Percentiles rank a stretch among this genome's conserved stretches.
Conservation (phyloP, 2,888 invertebrate species). For the Abrostola triplasia region DNA sequence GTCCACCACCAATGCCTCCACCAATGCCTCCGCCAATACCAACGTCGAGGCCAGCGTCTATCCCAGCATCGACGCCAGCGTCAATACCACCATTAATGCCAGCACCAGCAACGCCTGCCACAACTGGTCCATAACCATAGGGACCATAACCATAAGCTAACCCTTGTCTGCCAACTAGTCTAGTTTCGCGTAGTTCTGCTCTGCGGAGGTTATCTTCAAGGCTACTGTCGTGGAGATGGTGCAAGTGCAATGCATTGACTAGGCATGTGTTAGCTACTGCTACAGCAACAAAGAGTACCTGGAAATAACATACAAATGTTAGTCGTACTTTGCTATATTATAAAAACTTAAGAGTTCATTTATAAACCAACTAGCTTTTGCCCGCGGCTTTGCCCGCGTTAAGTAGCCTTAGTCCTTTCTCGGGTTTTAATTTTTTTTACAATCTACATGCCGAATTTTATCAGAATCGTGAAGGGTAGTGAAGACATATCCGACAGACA, state of each 20-base stretch:
- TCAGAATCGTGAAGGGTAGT: too few species aligned
- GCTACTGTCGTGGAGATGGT: too few species aligned
- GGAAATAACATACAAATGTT: background rate
- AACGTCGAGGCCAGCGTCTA: background rate
- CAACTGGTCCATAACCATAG: background rate
- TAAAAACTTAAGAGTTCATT: too few species aligned
- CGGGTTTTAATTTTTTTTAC: too few species aligned
- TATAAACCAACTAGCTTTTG: too few species aligned
- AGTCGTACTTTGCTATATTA: background rate
- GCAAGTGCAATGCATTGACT: background rate
- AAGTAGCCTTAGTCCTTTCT: too few species aligned
- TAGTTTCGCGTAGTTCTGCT: background rate
- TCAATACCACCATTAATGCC: background rate
- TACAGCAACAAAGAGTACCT: conserved; percentile 6
- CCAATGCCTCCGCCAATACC: background rate
- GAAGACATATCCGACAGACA: too few species aligned
- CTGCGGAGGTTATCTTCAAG: background rate
- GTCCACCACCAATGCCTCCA: background rate
- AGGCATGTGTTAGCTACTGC: conserved; percentile 4
- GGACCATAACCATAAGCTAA: background rate
- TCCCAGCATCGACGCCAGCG: background rate
- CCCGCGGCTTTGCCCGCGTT: too few species aligned
- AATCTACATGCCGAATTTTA: too few species aligned
- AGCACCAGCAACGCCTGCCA: background rate
- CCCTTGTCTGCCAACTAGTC: background rate